Percentiles rank a stretch among this genome's conserved stretches.
These are phyloP conservation scores for Martes flavigula DNA, from an alignment of 2,797 vertebrate species.

Conservation along the genomic window DNA sequence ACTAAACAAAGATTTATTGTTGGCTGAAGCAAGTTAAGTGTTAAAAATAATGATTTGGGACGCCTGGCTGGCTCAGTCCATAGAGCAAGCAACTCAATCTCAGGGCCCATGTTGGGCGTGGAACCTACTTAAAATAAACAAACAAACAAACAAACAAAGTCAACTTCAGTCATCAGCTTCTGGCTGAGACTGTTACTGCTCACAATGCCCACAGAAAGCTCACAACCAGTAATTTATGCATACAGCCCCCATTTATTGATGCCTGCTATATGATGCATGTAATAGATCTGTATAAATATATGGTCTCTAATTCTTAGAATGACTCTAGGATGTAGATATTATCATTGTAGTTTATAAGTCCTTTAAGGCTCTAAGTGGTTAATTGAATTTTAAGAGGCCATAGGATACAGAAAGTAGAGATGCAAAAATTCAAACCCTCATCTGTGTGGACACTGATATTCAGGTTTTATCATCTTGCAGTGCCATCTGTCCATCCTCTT, in stretches of 20 bases:
- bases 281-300: not conserved
- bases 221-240: not conserved
- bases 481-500: not conserved
- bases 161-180: not conserved
- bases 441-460: not conserved
- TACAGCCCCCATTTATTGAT: not conserved
- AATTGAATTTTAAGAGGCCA: slow-evolving; percentile 5
- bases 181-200: not conserved
- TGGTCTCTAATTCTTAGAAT: not conserved
- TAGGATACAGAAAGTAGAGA: not conserved
- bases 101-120: not conserved
- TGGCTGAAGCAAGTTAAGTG: not conserved
- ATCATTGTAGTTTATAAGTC: not conserved
- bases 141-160: not conserved
- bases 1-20: not conserved
- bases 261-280: not conserved
- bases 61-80: not conserved
- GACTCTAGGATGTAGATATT: not conserved
- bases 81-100: not conserved
- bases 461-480: not conserved
- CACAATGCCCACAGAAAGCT: not conserved
- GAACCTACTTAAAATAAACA: not conserved
- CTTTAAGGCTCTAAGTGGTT: not conserved
- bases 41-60: not conserved
- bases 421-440: not conserved